Conservation (phyloP, 1,140 invertebrate genomes). For the Cryptotermes secundus region DNA sequence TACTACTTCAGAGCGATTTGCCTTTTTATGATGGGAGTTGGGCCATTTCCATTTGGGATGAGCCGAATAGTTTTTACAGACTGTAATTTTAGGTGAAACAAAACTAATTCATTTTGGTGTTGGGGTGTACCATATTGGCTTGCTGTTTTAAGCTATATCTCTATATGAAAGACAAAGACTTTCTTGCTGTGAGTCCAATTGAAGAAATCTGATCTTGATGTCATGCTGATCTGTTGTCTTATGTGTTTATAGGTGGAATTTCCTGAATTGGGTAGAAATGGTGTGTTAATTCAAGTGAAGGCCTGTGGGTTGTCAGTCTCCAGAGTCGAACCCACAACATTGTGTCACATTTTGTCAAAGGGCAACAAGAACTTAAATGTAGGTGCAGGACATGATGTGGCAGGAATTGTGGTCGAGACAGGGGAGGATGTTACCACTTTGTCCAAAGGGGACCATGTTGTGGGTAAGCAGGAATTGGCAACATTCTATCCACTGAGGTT, state of each 20-base stretch:
- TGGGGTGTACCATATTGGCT: too few species aligned
- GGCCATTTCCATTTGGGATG: too few species aligned
- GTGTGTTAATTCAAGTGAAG: conserved; percentile 51
- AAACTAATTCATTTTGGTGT: too few species aligned
- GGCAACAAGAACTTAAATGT: conserved; percentile 38
- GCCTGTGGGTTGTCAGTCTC: conserved; percentile 49
- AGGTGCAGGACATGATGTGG: conserved; percentile 49
- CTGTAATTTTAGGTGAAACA: too few species aligned
- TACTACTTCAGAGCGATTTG: too few species aligned
- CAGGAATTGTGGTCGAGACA: conserved; percentile 48
- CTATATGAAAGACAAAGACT: too few species aligned
- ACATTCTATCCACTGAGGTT: too few species aligned
- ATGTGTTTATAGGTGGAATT: conserved; percentile 44
- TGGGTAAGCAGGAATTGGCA: conserved; percentile 43
- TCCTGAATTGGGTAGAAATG: conserved; percentile 46
- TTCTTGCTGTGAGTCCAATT: too few species aligned
- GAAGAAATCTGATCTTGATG: too few species aligned
- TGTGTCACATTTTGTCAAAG: conserved; percentile 43
- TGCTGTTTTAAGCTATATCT: too few species aligned
- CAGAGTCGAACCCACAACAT: conserved; percentile 44
- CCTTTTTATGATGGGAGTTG: too few species aligned
- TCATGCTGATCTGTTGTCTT: neutral
- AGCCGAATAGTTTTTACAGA: too few species aligned
- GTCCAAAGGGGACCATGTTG: conserved; percentile 50
- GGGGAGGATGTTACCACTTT: conserved; percentile 49